Evolutionary conservation across 2,797 vertebrate species (phyloP).

Genomic region (Rhinogobio ventralis): DNA sequence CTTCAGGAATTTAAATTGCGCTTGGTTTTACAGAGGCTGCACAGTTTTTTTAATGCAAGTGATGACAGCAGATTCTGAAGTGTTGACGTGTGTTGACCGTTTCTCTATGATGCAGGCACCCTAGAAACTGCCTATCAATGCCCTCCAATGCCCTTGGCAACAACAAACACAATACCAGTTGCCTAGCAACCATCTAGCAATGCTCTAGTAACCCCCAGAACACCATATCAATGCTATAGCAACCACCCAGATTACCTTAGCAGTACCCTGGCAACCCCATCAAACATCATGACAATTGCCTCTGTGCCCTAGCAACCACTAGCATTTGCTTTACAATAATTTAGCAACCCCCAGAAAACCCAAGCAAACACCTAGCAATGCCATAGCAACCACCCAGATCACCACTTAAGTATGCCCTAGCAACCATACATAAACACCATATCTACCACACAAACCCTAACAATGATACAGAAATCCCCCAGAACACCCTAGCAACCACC

Average conservation of each 20-base stretch:
- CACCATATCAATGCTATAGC: neutral
- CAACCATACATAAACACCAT: neutral
- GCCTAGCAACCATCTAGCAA: neutral
- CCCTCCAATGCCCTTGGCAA: neutral
- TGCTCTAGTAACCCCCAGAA: neutral
- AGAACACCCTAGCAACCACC: neutral
- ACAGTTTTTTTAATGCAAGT: no score
- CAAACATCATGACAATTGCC: neutral
- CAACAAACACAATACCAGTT: neutral
- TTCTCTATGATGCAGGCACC: neutral
- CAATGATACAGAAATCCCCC: neutral
- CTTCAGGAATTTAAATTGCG: no score
- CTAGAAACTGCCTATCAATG: neutral
- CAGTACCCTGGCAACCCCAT: neutral
- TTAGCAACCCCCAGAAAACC: neutral
- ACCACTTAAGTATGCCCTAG: neutral
- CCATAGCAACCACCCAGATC: neutral
- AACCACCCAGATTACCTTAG: neutral
- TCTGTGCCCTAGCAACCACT: neutral
- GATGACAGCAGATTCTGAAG: no score
- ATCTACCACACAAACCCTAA: neutral
- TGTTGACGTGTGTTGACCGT: no score
- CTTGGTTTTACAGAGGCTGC: no score
- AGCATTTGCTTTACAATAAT: neutral
- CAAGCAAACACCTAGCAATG: neutral